Percentiles rank a stretch among this genome's conserved stretches.
These are phyloP conservation scores for Eucidaris tribuloides DNA, from an alignment of 35 echinoderm and acorn worm species.

Conservation along the genomic window DNA sequence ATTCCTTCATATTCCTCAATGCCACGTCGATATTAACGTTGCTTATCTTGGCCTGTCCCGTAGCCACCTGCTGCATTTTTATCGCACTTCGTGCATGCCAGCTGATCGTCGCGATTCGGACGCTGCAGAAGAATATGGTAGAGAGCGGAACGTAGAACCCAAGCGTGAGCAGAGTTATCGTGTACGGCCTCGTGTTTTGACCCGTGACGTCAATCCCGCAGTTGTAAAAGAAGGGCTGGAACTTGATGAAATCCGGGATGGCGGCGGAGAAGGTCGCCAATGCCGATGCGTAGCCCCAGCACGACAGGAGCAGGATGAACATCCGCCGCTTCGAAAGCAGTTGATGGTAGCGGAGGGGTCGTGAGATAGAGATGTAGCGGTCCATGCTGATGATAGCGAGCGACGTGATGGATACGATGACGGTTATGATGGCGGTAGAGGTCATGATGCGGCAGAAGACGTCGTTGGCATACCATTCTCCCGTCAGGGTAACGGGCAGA, in stretches of 20 bases:
- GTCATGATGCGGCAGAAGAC: not conserved
- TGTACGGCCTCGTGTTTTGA: not conserved
- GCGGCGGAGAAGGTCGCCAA: not conserved
- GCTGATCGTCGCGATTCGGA: not conserved
- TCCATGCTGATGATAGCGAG: not conserved
- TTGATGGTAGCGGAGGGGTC: slow-evolving; percentile 29
- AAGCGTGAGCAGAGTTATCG: not conserved
- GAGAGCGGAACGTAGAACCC: not conserved
- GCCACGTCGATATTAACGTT: too few species aligned
- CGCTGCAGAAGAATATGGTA: not conserved
- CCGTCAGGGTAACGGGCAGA: not conserved
- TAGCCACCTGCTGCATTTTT: not conserved
- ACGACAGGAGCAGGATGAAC: not conserved
- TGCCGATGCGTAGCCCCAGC: not conserved
- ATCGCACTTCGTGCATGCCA: not conserved
- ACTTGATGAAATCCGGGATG: not conserved
- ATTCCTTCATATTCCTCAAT: too few species aligned
- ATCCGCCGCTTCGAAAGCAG: not conserved
- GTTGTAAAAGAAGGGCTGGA: slow-evolving; percentile 4
- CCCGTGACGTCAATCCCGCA: not conserved
- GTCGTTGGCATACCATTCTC: not conserved
- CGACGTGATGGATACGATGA: not conserved
- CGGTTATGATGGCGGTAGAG: not conserved
- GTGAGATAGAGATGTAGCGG: slow-evolving; percentile 32
- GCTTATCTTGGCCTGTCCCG: not conserved